Evolutionary conservation across 2,113 vertebrate genomes (phyloP).

Genomic region (Lutjanus erythropterus): DNA sequence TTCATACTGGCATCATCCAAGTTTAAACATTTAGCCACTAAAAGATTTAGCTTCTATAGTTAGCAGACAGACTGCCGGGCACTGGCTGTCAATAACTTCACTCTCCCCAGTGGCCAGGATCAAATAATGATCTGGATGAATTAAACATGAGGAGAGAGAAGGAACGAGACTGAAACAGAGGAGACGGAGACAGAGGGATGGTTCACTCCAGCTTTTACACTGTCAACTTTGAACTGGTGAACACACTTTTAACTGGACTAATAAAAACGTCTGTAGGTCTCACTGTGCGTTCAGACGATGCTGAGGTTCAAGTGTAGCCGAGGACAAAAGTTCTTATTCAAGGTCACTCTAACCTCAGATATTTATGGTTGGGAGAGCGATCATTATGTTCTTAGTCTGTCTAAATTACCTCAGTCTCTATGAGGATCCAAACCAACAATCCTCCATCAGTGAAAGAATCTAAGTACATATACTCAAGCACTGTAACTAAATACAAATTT

Average conservation of each 20-base stretch:
- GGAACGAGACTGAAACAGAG: conserved; percentile 3
- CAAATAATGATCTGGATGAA: conserved; percentile 60
- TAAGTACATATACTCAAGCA: no score
- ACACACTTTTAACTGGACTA: conserved; percentile 17
- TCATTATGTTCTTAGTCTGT: neutral
- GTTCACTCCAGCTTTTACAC: neutral
- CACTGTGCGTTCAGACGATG: neutral
- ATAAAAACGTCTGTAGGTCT: neutral
- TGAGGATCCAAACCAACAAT: neutral
- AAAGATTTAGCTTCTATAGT: conserved; percentile 27
- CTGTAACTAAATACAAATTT: no score
- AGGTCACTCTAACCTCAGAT: neutral
- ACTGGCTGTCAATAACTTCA: conserved; percentile 35
- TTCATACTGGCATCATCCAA: neutral
- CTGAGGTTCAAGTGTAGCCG: neutral
- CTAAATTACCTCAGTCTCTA: neutral
- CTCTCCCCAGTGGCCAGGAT: conserved; percentile 25
- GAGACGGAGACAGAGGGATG: neutral
- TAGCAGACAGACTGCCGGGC: conserved; percentile 35
- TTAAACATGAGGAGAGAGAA: conserved; percentile 57
- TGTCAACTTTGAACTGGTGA: conserved; percentile 9
- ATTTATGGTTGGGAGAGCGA: neutral
- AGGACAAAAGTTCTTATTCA: conserved; percentile 7
- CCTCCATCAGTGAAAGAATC: neutral
- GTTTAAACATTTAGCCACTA: conserved; percentile 23